These are phyloP conservation scores for Probaryconus sp. DNA, from an alignment of 1,140 invertebrate genomes.

Conservation along the genomic window DNA sequence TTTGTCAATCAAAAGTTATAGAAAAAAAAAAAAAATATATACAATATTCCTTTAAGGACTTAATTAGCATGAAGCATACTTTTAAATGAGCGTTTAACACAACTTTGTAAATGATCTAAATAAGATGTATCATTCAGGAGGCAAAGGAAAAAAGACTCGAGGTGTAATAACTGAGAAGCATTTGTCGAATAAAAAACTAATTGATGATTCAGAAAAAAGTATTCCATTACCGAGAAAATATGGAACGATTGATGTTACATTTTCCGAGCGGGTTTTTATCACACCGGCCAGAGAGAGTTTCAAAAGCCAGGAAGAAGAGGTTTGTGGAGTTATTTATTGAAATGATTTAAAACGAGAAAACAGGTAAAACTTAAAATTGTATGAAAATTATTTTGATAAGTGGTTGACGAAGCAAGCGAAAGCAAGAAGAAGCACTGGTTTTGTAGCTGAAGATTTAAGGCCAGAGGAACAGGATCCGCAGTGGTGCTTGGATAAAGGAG, in stretches of 20 bases:
- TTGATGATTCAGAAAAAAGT: slow-evolving; percentile 59
- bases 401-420: slow-evolving; percentile 90
- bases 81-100: slow-evolving; percentile 11
- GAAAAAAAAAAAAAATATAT: background rate
- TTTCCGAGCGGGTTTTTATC: slow-evolving; percentile 88
- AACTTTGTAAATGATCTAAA: slow-evolving; percentile 31
- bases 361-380: background rate
- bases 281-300: slow-evolving; percentile 90
- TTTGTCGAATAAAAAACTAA: slow-evolving; percentile 43
- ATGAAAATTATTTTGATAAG: slow-evolving; percentile 64
- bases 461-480: slow-evolving; percentile 90
- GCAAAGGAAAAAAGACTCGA: slow-evolving; percentile 60
- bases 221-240: slow-evolving; percentile 81
- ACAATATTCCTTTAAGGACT: slow-evolving; percentile 4
- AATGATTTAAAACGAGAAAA: no score
- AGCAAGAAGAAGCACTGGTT: slow-evolving; percentile 84
- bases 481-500: slow-evolving; percentile 90
- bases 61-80: slow-evolving; percentile 17
- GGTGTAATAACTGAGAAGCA: slow-evolving; percentile 58
- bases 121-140: slow-evolving; percentile 37
- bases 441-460: slow-evolving; percentile 86
- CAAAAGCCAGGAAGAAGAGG: slow-evolving; percentile 85
- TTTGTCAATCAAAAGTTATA: no score
- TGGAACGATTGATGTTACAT: slow-evolving; percentile 82
- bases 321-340: background rate